Percentiles rank a stretch among this genome's conserved stretches.
phyloP scores from a whole-genome alignment of 2,797 vertebrate species.

The Helostoma temminkii region DNA sequence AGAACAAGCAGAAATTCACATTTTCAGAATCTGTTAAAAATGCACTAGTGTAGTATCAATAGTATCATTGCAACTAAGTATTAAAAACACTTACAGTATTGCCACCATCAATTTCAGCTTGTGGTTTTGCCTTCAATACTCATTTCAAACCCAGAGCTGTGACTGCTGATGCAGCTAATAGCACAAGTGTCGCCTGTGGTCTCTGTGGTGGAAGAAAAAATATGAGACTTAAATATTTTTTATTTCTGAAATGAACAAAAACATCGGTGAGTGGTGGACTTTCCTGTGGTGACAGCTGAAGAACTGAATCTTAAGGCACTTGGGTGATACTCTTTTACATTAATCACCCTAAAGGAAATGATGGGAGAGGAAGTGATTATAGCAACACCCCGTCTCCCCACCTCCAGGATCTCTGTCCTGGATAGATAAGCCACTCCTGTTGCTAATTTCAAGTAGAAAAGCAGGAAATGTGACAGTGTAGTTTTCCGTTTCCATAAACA shows the following conservation, averaged over 20 bases:
- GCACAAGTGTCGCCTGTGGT: slow-evolving; percentile 26
- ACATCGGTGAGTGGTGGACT: slow-evolving; percentile 30
- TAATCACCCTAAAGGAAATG: slow-evolving; percentile 89
- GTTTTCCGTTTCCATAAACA: slow-evolving; percentile 95
- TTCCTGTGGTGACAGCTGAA: slow-evolving; percentile 58
- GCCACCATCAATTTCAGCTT: slow-evolving; percentile 30
- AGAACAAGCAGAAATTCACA: slow-evolving; percentile 43
- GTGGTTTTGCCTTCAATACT: slow-evolving; percentile 34
- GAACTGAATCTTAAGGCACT: not conserved
- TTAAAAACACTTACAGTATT: slow-evolving; percentile 34
- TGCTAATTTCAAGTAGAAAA: slow-evolving; percentile 94
- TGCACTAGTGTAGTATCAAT: slow-evolving; percentile 20
- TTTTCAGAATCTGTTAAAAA: slow-evolving; percentile 35
- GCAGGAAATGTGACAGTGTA: slow-evolving; percentile 96
- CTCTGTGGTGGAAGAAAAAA: slow-evolving; percentile 32
- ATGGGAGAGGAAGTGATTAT: slow-evolving; percentile 91
- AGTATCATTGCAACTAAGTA: slow-evolving; percentile 24
- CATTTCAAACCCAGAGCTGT: slow-evolving; percentile 22
- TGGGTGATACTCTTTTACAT: slow-evolving; percentile 76
- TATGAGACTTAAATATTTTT: slow-evolving; percentile 45
- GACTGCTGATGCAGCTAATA: slow-evolving; percentile 17
- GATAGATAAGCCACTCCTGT: slow-evolving; percentile 93
- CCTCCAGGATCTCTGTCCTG: slow-evolving; percentile 91
- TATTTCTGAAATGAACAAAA: slow-evolving; percentile 42
- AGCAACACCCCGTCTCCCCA: slow-evolving; percentile 76